A percentile compares a stretch with the other conserved stretches of the same genome.
These are phyloP conservation scores for Stratiomys singularior DNA, from an alignment of 2,888 invertebrate species.

Conservation along the genomic window DNA sequence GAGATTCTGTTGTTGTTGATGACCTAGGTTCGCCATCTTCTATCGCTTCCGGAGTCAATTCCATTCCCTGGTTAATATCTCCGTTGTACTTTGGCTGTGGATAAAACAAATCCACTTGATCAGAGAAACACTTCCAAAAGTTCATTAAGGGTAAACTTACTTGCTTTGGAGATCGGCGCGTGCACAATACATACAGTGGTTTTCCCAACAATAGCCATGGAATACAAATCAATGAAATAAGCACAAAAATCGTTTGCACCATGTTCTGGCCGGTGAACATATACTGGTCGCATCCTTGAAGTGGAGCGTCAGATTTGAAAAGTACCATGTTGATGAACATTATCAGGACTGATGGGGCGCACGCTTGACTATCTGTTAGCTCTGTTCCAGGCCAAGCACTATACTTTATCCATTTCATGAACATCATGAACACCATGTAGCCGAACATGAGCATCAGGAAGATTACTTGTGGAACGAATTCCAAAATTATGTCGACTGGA, in stretches of 20 bases:
- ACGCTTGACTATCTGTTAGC: conserved; percentile 64
- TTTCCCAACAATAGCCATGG: conserved; percentile 95
- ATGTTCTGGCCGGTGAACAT: conserved; percentile 78
- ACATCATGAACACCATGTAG: conserved; percentile 91
- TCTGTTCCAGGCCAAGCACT: conserved; percentile 65
- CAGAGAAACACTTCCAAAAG: too few species aligned
- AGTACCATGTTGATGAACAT: conserved; percentile 84
- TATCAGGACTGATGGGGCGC: conserved; percentile 81
- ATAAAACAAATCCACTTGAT: background rate
- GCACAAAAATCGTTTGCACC: conserved; percentile 81
- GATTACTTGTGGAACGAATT: conserved; percentile 92
- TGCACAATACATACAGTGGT: conserved; percentile 78
- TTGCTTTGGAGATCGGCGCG: conserved; percentile 67
- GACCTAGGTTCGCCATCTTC: conserved; percentile 43
- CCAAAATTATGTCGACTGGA: conserved; percentile 76
- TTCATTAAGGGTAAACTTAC: too few species aligned
- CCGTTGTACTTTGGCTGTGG: conserved; percentile 66
- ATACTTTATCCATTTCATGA: conserved; percentile 88
- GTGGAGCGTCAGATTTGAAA: conserved; percentile 67
- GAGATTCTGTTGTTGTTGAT: conserved; percentile 47
- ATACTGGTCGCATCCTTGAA: conserved; percentile 69
- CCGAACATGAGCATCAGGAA: conserved; percentile 89
- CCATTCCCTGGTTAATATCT: conserved; percentile 75
- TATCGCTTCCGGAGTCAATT: conserved; percentile 68
- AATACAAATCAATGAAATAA: conserved; percentile 83